These are phyloP conservation scores for Paedocypris sp. DNA, from an alignment of 2,113 vertebrate species.

Conservation along the genomic window DNA sequence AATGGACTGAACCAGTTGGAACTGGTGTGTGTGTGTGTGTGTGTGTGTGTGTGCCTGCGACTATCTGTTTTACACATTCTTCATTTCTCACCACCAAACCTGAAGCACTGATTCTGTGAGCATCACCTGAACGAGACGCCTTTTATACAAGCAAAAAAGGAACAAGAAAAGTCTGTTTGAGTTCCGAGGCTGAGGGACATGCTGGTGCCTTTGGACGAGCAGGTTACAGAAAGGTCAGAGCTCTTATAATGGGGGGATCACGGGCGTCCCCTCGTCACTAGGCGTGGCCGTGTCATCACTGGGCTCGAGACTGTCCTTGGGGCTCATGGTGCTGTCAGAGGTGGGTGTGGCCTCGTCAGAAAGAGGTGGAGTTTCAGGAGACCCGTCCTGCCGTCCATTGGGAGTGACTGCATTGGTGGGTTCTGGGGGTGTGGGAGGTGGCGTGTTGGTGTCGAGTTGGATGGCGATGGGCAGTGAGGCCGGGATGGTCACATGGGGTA, in stretches of 20 bases:
- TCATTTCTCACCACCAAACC: background rate
- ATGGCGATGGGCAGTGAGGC: conserved; percentile 15
- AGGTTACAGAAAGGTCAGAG: background rate
- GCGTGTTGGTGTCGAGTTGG: conserved; percentile 12
- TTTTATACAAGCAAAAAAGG: conserved; percentile 21
- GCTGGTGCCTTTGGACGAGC: conserved; percentile 18
- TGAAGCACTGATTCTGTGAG: background rate
- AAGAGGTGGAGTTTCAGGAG: conserved; percentile 35
- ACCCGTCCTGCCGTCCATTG: conserved; percentile 53
- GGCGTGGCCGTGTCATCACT: conserved; percentile 59
- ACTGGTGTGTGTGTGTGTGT: background rate
- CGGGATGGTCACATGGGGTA: conserved; percentile 13
- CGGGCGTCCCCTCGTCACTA: conserved; percentile 55
- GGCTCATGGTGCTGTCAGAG: conserved; percentile 61
- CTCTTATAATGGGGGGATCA: conserved; percentile 50
- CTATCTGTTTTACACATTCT: background rate
- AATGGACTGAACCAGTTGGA: background rate
- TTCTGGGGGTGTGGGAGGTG: conserved; percentile 7
- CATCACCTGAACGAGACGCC: background rate
- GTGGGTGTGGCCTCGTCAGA: conserved; percentile 46
- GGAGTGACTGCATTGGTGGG: conserved; percentile 35
- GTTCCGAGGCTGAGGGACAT: conserved; percentile 10
- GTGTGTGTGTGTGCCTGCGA: background rate
- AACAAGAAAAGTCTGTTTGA: conserved; percentile 13
- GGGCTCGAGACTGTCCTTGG: conserved; percentile 64